Percentiles rank a stretch among this genome's conserved stretches.
Conservation (phyloP, 2,888 invertebrate species). For the Cryptocephalus primarius region DNA sequence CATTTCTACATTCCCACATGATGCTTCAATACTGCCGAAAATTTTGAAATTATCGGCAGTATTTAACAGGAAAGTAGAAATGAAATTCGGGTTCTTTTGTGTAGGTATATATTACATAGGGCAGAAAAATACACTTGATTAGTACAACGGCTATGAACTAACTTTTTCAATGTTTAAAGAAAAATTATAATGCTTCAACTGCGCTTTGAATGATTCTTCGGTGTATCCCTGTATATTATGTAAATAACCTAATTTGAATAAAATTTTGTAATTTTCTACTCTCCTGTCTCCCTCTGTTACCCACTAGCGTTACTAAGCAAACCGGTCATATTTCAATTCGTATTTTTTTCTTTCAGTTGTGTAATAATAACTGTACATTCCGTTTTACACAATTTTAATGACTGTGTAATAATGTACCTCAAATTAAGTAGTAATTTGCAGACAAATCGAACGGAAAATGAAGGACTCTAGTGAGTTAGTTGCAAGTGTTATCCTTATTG, state of each 20-base stretch:
- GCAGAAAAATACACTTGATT: constrained; percentile 3
- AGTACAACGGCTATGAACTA: constrained; percentile 8
- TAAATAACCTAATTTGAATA: constrained; percentile 4
- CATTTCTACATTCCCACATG: background rate
- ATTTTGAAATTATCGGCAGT: no score
- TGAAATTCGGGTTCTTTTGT: background rate
- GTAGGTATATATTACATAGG: background rate
- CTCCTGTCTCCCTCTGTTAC: background rate
- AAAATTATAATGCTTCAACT: constrained; percentile 6
- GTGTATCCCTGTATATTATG: background rate
- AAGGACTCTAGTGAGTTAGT: no score
- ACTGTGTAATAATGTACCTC: no score
- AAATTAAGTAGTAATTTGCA: no score
- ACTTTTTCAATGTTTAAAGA: constrained; percentile 1
- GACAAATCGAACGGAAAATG: no score
- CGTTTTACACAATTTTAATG: no score
- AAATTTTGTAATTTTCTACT: constrained; percentile 2
- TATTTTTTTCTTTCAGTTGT: no score
- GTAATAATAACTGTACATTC: no score
- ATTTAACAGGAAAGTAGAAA: constrained; percentile 2
- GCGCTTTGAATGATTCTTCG: constrained; percentile 2
- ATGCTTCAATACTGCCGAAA: no score
- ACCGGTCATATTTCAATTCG: no score
- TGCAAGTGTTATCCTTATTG: no score
- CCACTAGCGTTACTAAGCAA: no score